phyloP scores from a whole-genome alignment of 2,797 vertebrate genomes.

The Gobio occitaniae region DNA sequence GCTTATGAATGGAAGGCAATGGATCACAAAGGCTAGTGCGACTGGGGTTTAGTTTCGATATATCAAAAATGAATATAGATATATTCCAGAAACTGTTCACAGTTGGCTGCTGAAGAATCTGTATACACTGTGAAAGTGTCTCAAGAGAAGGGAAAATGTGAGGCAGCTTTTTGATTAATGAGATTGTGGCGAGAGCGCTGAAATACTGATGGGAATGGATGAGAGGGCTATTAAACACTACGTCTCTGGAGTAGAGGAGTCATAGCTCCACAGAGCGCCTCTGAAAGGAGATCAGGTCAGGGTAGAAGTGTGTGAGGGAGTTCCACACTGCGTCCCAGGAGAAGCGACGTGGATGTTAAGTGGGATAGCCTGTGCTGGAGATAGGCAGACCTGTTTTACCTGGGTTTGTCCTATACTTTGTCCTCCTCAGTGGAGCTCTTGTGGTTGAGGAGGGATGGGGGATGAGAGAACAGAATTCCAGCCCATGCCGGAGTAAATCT shows the following conservation, averaged over 20 bases:
- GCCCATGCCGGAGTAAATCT: constrained; percentile 63
- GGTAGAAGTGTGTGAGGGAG: constrained; percentile 18
- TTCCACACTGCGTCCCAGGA: constrained; percentile 13
- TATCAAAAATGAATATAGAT: constrained; percentile 32
- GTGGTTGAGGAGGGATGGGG: constrained; percentile 5
- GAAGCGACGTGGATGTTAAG: constrained; percentile 39
- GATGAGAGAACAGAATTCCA: constrained; percentile 53
- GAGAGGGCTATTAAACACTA: constrained; percentile 52
- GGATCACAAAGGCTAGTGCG: neutral
- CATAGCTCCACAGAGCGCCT: constrained; percentile 34
- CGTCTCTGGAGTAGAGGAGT: constrained; percentile 43
- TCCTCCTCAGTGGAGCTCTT: constrained; percentile 6
- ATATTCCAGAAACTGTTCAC: constrained; percentile 35
- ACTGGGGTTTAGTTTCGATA: neutral
- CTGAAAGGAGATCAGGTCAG: constrained; percentile 48
- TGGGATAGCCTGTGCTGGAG: constrained; percentile 33
- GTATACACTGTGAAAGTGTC: constrained; percentile 36
- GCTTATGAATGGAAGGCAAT: neutral
- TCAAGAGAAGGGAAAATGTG: constrained; percentile 48
- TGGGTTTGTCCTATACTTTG: constrained; percentile 1
- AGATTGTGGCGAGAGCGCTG: constrained; percentile 52
- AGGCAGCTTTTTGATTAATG: constrained; percentile 62
- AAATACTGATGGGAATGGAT: constrained; percentile 54
- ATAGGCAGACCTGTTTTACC: constrained; percentile 15
- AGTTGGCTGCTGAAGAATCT: constrained; percentile 41